A percentile compares a stretch with the other conserved stretches of the same genome.
phyloP scores from a whole-genome alignment of 2,797 vertebrate genomes.

The Taenioides sp. region DNA sequence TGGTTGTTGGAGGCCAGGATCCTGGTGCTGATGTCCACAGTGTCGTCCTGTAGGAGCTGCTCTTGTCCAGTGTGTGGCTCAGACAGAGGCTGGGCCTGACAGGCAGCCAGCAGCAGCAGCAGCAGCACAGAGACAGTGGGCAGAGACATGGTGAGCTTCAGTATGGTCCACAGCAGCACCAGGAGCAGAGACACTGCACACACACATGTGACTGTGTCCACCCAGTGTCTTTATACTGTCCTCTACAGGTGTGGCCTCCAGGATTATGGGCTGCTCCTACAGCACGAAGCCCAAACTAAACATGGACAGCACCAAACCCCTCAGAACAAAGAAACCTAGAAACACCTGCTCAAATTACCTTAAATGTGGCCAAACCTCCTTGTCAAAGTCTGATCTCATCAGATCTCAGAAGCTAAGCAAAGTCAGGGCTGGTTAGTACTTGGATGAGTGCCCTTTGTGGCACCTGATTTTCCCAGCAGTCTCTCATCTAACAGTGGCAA shows the following conservation, averaged over 20 bases:
- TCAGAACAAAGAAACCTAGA: background rate
- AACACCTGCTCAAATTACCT: background rate
- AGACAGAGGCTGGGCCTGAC: no score
- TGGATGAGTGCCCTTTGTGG: no score
- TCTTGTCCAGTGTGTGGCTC: no score
- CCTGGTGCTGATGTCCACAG: background rate
- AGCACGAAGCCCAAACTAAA: background rate
- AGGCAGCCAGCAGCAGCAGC: no score
- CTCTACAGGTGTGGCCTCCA: background rate
- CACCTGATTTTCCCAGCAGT: no score
- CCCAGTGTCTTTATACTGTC: background rate
- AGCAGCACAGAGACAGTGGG: no score
- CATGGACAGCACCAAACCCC: background rate
- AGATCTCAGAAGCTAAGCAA: no score
- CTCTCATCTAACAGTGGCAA: no score
- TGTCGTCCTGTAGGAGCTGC: background rate
- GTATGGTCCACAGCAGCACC: background rate
- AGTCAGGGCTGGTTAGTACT: no score
- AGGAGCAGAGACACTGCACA: no score
- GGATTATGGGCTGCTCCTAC: background rate
- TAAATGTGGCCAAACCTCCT: background rate
- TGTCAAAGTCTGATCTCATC: no score
- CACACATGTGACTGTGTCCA: background rate
- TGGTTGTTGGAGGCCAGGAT: background rate
- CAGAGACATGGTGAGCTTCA: conserved; percentile 4